Conservation (phyloP, 2,888 invertebrate species). For the Atherix ibis region DNA sequence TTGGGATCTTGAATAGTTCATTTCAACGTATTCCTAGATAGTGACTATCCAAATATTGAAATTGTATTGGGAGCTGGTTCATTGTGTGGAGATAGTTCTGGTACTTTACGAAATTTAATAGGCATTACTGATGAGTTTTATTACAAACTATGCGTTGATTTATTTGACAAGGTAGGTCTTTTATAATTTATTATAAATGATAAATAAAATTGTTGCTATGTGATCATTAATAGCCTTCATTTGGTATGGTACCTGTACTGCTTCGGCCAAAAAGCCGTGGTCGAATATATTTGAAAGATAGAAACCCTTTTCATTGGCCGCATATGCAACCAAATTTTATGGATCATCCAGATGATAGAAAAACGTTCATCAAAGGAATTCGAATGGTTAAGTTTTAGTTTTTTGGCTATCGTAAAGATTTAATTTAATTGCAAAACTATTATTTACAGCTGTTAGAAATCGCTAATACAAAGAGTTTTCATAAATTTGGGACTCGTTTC, state of each 20-base stretch:
- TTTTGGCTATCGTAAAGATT: neutral
- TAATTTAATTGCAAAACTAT: neutral
- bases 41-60: conserved; percentile 59
- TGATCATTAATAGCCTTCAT: conserved; percentile 35
- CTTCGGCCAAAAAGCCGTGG: conserved; percentile 62
- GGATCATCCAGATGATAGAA: conserved; percentile 51
- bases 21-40: conserved; percentile 13
- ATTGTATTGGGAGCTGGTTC: conserved; percentile 64
- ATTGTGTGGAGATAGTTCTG: conserved; percentile 54
- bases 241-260: conserved; percentile 57
- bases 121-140: conserved; percentile 37
- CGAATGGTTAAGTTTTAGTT: conserved; percentile 39
- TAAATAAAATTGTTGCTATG: neutral
- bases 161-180: conserved; percentile 19
- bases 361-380: conserved; percentile 56
- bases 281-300: conserved; percentile 48
- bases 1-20: neutral
- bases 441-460: conserved; percentile 38
- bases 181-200: neutral
- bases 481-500: conserved; percentile 36
- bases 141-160: conserved; percentile 25
- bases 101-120: conserved; percentile 45
- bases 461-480: conserved; percentile 37
- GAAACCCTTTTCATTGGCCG: conserved; percentile 61
- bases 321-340: conserved; percentile 71